Base-by-base conservation (phyloP, 1,140 invertebrate genomes). In the Leptinotarsa lineolata region DNA sequence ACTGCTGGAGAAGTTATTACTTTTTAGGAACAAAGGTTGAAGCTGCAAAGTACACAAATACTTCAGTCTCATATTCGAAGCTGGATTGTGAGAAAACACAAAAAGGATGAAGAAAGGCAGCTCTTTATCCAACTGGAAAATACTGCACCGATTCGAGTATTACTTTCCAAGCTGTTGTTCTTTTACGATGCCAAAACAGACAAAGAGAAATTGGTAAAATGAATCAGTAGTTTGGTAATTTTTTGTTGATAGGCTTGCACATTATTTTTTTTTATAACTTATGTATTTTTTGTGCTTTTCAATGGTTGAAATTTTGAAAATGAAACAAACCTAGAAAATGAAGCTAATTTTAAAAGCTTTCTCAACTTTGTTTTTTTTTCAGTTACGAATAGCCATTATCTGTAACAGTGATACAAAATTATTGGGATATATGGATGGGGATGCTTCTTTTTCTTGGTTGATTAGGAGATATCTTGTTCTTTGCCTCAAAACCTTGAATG, bases 41-140 rank as follows among this genome's bases (percentile, higher is more conserved):
- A 89, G 81, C 83, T 90, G 77, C 88, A 90, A 71, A 92, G 92
- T 81, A 88, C 92, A 39, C 85, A 92, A 77, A 91, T 90, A 84
- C 92, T 96, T 69, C 94, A 95, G 83, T 91, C 93, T 2, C 91
- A 90, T 83, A 89, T 91, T n/a, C 87, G 95, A 74, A 92, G 94
- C 74, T 95, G 91, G 78, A 83, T 92, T 16, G 86, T 87, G 20
- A 88, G 94, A 60, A 91, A 91, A 81, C 86, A 86, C 69, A 86
- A 88, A 58, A 93, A 93, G 84, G 84, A 88, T 69, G 81, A 84
- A 44, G 88, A 93, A 79, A 86, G 93, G 68, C 83, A 85, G 24
- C 85, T 90, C 64, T 96, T 94, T 85, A 93, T 95, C 81, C 83
- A 86, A 20, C 76, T 85, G 59, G 85, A 86, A 72, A 82, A 84